These are phyloP conservation scores for Sinopyrophorus schimmeli DNA, from an alignment of 2,888 invertebrate species.

Conservation along the genomic window DNA sequence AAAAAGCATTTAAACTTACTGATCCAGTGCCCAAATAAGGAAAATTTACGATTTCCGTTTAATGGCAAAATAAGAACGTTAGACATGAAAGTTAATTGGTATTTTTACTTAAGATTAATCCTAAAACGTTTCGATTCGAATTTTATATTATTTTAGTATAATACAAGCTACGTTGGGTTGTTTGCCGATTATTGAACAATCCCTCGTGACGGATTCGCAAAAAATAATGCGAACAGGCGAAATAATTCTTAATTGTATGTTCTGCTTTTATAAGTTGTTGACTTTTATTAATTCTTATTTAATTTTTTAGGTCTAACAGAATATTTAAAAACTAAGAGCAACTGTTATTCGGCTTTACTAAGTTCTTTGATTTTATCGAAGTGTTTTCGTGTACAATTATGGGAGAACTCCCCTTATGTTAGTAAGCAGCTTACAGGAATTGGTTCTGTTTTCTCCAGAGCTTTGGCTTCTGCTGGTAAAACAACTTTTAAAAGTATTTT, in stretches of 20 bases:
- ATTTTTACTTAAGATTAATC: conserved; percentile 42
- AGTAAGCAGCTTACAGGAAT: conserved; percentile 73
- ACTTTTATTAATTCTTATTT: too few species aligned
- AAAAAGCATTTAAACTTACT: conserved; percentile 69
- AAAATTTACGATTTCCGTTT: conserved; percentile 70
- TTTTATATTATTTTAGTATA: conserved; percentile 57
- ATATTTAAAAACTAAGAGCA: conserved; percentile 57
- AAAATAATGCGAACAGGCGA: conserved; percentile 70
- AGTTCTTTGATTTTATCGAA: conserved; percentile 67
- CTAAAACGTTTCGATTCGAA: neutral
- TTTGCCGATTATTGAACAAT: conserved; percentile 67
- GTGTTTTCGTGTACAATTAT: conserved; percentile 68
- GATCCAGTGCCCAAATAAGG: conserved; percentile 63
- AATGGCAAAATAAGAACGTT: conserved; percentile 70
- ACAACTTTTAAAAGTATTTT: conserved; percentile 65
- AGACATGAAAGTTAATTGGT: conserved; percentile 80
- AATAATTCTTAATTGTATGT: conserved; percentile 70
- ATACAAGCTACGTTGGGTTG: conserved; percentile 77
- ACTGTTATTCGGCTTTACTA: conserved; percentile 59
- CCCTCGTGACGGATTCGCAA: conserved; percentile 69
- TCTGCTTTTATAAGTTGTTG: conserved; percentile 1
- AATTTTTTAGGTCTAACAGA: conserved; percentile 64
- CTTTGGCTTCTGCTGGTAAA: conserved; percentile 69
- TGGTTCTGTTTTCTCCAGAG: conserved; percentile 65
- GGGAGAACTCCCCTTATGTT: conserved; percentile 75